Evolutionary conservation across 2,888 invertebrate genomes (phyloP).

Genomic region (Philaethria dido): DNA sequence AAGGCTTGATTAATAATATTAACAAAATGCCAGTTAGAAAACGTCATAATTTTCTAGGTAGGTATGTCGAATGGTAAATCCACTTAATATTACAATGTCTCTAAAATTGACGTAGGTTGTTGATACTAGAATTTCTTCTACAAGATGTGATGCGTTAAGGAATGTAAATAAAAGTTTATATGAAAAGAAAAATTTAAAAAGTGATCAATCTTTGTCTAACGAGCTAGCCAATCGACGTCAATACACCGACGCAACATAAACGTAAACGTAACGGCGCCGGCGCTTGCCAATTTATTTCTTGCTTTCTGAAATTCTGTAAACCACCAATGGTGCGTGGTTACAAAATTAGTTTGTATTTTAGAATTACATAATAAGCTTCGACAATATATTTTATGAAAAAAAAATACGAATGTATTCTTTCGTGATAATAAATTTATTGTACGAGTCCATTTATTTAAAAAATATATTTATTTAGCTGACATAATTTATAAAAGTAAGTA

Average conservation of each 20-base stretch:
- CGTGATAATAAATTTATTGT: background rate
- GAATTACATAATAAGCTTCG: background rate
- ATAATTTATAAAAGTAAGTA: background rate
- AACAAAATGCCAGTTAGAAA: too few species aligned
- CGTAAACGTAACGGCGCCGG: conserved; percentile 25
- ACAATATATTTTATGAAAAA: background rate
- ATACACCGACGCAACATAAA: conserved; percentile 2
- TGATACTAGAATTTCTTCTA: background rate
- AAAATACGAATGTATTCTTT: background rate
- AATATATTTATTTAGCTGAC: background rate
- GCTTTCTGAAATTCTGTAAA: conserved; percentile 1
- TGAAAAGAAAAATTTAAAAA: background rate
- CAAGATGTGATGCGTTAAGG: background rate
- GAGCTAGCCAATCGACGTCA: conserved; percentile 27
- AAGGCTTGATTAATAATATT: too few species aligned
- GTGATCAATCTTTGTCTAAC: background rate
- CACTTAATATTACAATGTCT: background rate
- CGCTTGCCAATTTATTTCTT: conserved; percentile 25
- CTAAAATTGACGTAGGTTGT: background rate
- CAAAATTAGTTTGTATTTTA: background rate
- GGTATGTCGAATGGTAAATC: too few species aligned
- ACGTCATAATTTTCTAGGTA: too few species aligned
- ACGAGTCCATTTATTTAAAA: background rate
- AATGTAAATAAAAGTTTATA: background rate
- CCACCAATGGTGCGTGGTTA: background rate